Base-by-base conservation (phyloP, 2,797 vertebrate genomes). In the Poecilia wingei region DNA sequence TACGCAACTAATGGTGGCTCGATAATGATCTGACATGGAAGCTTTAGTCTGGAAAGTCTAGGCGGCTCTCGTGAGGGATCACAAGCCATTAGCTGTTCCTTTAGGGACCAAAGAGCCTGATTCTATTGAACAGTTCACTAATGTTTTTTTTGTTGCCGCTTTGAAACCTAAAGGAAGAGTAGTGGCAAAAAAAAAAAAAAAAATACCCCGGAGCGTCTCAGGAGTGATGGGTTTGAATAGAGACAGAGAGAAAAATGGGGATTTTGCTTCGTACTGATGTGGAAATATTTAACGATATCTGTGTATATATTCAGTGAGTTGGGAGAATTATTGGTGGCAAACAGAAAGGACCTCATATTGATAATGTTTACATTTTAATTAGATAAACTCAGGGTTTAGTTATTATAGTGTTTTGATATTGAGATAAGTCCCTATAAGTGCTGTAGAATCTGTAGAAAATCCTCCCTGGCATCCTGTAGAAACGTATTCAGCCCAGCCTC, bases 91-190 rank as follows among this genome's bases (percentile, higher is more conserved):
- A 92, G 86, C 70, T 1, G 8, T 80, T 79, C 75, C 91, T 82
- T 85, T 53, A 77, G 89, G 89, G 93, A 93, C 79, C 81, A 84
- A 59, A 80, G 74, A 81, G 81, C 76, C 71, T 51, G 66, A 84
- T 81, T 86, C 82, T 84, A 79, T 88, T 93, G 86, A 93, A 91
- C 87, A 92, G 91, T 88, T 93, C 89, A 91, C 92, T 94, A 91
- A 87, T 82, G 86, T 77, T 89, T 86, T 51, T 20, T 20, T 20
- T 51, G 39, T 77, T 78, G 70, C 79, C 88, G 78, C 79, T 91
- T 82, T 92, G 85, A 90, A 93, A 89, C 78, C 61, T 75, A 84
- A 79, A 81, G 88, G 79, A 88, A 87, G 75, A 80, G 77, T 31
- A 74, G 86, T 0, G 46, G 79, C 36, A 39, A 39, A 41, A 8